A percentile compares a stretch with the other conserved stretches of the same genome.
Conservation (phyloP, 2,113 vertebrate genomes). For the Monopterus albus region DNA sequence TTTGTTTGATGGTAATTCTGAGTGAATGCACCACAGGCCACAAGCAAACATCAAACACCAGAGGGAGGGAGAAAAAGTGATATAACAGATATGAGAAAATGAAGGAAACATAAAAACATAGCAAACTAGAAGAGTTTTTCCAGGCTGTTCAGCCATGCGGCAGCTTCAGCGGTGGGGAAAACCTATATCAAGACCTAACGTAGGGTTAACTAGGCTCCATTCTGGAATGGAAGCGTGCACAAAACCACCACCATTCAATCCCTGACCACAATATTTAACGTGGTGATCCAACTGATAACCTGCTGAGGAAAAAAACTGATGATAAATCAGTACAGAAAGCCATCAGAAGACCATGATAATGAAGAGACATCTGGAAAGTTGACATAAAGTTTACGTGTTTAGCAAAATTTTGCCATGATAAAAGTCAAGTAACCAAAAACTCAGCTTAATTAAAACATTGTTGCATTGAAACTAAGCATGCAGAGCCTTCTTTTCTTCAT, state of each 20-base stretch:
- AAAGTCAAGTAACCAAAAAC: too few species aligned
- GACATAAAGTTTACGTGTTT: not conserved
- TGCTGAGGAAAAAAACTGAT: conserved; percentile 9
- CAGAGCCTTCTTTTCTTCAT: not conserved
- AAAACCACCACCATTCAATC: not conserved
- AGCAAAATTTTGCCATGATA: not conserved
- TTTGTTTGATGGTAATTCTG: conserved; percentile 65
- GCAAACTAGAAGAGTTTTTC: not conserved
- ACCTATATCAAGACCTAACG: conserved; percentile 37
- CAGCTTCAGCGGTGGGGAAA: conserved; percentile 34
- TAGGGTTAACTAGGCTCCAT: conserved; percentile 34
- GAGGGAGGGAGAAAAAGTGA: conserved; percentile 22
- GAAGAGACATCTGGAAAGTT: not conserved
- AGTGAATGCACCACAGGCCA: conserved; percentile 64
- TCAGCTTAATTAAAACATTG: too few species aligned
- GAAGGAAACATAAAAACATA: not conserved
- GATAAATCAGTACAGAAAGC: not conserved
- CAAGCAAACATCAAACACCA: conserved; percentile 57
- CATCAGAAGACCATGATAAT: not conserved
- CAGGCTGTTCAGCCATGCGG: conserved; percentile 47
- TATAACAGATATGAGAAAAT: conserved; percentile 24
- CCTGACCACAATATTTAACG: conserved; percentile 46
- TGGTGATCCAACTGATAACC: too few species aligned
- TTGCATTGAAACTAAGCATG: not conserved
- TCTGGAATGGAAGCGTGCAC: conserved; percentile 31